Conservation (phyloP, 2,113 vertebrate genomes). For the Ailuropoda melanoleuca region DNA sequence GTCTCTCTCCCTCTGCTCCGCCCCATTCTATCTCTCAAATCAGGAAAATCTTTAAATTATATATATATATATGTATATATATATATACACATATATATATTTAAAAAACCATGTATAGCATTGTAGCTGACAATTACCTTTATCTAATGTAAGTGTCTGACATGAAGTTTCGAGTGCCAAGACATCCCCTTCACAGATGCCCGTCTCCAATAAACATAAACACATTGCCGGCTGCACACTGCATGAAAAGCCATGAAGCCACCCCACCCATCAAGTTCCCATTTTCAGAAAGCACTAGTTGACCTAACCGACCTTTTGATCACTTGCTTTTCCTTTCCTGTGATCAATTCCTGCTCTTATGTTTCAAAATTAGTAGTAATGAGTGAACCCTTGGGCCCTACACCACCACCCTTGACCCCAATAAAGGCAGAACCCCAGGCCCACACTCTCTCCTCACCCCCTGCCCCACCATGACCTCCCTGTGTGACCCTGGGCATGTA, state of each 20-base stretch:
- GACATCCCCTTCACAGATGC: background rate
- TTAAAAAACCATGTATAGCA: too few relatives aligned
- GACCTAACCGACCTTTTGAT: background rate
- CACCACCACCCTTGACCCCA: background rate
- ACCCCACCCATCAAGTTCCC: background rate
- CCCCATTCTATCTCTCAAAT: background rate
- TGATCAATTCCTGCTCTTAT: background rate
- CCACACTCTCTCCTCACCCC: background rate
- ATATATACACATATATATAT: background rate
- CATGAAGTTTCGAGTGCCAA: background rate
- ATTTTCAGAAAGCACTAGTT: background rate
- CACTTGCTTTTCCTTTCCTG: background rate
- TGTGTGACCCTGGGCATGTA: background rate
- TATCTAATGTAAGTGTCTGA: background rate
- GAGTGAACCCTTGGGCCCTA: background rate
- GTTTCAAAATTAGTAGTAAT: background rate
- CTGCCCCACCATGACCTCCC: too few relatives aligned
- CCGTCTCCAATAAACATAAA: background rate
- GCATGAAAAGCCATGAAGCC: background rate
- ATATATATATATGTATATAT: background rate
- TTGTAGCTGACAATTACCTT: background rate
- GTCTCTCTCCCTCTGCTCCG: background rate
- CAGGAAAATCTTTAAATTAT: background rate
- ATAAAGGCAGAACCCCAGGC: background rate
- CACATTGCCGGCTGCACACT: background rate